These are phyloP conservation scores for Formica aserva DNA, from an alignment of 2,888 invertebrate species.

Conservation along the genomic window DNA sequence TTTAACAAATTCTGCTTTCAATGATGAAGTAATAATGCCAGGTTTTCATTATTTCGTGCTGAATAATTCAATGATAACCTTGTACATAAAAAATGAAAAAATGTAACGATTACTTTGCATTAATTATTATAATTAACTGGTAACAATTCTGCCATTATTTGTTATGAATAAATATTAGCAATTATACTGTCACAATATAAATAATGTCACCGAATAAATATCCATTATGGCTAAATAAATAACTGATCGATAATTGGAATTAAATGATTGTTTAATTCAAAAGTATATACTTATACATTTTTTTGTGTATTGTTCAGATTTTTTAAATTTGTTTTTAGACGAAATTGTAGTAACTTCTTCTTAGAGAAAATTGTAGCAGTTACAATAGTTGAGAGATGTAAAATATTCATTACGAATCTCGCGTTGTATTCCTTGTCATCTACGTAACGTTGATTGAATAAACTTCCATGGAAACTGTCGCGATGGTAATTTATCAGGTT, in stretches of 20 bases:
- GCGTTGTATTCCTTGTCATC: background rate
- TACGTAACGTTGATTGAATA: background rate
- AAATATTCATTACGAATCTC: slow-evolving; percentile 10
- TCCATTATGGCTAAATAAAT: too few species aligned
- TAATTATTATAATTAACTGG: background rate
- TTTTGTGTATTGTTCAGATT: background rate
- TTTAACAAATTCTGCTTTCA: background rate
- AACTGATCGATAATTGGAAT: slow-evolving; percentile 3
- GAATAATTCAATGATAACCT: slow-evolving; percentile 2
- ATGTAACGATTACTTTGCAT: background rate
- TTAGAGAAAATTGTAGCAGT: background rate
- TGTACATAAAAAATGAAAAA: background rate
- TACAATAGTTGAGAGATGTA: background rate
- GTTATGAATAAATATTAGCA: background rate
- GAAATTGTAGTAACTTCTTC: background rate
- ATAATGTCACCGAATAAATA: too few species aligned
- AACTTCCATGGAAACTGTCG: slow-evolving; percentile 9
- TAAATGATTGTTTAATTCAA: background rate
- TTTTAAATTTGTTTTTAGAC: background rate
- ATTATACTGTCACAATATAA: background rate
- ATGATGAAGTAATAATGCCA: background rate
- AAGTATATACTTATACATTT: background rate
- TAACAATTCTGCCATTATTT: background rate
- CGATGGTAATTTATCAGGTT: slow-evolving; percentile 11
- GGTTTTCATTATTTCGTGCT: background rate